Base-by-base conservation (phyloP, 2,797 vertebrate species). In the Chelmon rostratus region DNA sequence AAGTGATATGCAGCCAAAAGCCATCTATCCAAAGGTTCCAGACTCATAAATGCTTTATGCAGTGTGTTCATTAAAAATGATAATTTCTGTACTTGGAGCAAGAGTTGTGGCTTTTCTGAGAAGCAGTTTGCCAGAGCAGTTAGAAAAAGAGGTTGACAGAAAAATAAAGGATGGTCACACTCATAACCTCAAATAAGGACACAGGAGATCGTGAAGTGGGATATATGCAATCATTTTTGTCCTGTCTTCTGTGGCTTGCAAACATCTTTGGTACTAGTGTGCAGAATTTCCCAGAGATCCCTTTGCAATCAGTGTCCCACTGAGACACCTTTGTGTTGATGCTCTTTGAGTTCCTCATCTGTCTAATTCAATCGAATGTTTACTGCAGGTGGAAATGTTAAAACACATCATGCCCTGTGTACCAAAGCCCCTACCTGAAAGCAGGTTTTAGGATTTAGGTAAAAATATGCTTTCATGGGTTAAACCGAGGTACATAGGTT, bases 11-110 rank as follows among this genome's bases (percentile, higher is more conserved):
- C 69, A 59, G 85, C 73, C 70, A 82, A 81, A 59, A 73, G 52
- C 67, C 79, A 79, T 68, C 62, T 57, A 89, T 76, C 69, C 67
- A 67, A 71, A 47, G 59, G 58, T 65, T 69, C 63, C 52, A 16
- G 2, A 52, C 58, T 63, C 49, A 67, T 79, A 50, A 85, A 81
- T 86, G 73, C 57, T 84, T 76, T 35, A 84, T 76, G 52, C 59
- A 49, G 56, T 42, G 53, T 79, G 58, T 73, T 84, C 64, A 78
- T 80, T 79, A 40, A 73, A 83, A 76, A 78, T 78, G 13, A 50
- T 81, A 8, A 85, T 82, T 78, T 64, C 56, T 33, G 71, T 11
- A 50, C 56, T 68, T 64, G 15, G 69, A 69, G 72, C 42, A 54
- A 38, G 25, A 47, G 19, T 52, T 15, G 10, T 50, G 58, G 49